A percentile compares a stretch with the other conserved stretches of the same genome.
phyloP scores from a whole-genome alignment of 2,888 invertebrate genomes.

The Rotaria macrura region DNA sequence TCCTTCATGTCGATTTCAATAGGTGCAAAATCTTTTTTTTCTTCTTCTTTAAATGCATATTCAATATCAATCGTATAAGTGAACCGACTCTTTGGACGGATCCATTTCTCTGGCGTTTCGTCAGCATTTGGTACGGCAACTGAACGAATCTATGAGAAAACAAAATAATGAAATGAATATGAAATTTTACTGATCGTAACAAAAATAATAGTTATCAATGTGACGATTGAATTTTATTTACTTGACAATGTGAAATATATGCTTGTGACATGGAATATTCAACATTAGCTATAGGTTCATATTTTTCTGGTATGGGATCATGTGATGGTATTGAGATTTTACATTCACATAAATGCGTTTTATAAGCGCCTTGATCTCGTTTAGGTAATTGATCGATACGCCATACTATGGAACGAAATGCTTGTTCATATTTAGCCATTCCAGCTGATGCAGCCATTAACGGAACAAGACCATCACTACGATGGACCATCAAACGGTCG shows the following conservation, averaged over 20 bases:
- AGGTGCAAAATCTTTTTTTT: conserved; percentile 4
- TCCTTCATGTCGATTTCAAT: conserved; percentile 15
- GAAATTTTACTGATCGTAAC: no score
- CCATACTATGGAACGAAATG: conserved; percentile 93
- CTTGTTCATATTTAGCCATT: conserved; percentile 95
- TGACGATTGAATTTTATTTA: neutral
- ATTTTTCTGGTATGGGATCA: conserved; percentile 86
- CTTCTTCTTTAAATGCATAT: conserved; percentile 20
- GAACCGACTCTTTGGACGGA: neutral
- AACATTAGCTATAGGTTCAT: conserved; percentile 75
- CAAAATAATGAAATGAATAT: neutral
- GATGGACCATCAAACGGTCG: conserved; percentile 59
- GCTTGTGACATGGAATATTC: conserved; percentile 89
- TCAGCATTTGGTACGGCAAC: conserved; percentile 21
- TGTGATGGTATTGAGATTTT: conserved; percentile 87
- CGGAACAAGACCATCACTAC: conserved; percentile 77
- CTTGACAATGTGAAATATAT: conserved; percentile 31
- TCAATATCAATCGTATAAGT: conserved; percentile 2
- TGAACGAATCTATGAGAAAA: neutral
- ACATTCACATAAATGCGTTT: conserved; percentile 85
- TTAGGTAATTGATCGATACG: conserved; percentile 90
- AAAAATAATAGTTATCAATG: no score
- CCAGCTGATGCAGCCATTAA: conserved; percentile 85
- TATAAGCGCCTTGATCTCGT: conserved; percentile 97
- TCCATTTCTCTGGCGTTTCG: conserved; percentile 2